Base-by-base conservation (phyloP, 2,797 vertebrate species). In the Lithobates pipiens region DNA sequence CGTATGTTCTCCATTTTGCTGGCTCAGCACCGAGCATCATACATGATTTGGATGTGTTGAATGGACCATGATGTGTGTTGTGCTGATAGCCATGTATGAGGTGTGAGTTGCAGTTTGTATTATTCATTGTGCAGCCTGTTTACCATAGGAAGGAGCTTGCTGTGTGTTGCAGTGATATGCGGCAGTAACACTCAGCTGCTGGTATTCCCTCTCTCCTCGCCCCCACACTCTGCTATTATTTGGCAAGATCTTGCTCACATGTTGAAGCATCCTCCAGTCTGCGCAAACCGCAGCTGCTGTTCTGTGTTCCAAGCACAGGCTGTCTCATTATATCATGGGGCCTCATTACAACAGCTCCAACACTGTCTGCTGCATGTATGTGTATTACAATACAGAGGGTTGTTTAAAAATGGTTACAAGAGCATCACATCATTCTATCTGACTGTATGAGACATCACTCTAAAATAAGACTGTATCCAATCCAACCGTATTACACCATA, bases 201-300 rank as follows among this genome's bases (percentile, higher is more conserved):
- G 85, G 85, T 86, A 78, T 86, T 86, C 85, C 85, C 85, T 86
- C 75, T 82, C 29, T 77, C 57, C 74, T 82, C 85, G 74, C 85
- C 80, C 85, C 75, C 85, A 54, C 80, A 68, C 67, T 83, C 42
- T 80, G 44, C 84, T 36, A 70, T 57, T 65, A 76, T 70, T 82
- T 86, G 80, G 85, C 85, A 77, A 34, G 67, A 74, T 63, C 68
- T 50, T 3, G 39, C 21, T 86, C 80, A 74, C 80, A 77, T 82
- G 61, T 46, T 79, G 80, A 75, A 86, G 68, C 75, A 50, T 82
- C 85, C 76, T 83, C 46, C 69, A 78, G 85, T 77, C 80, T 86
- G 79, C 65, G 79, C 39, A 42, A 57, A 46, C 74, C 46, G 85
- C 80, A 86, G 85, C 85, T 86, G 85, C 75, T 86, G 15, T 44